Evolutionary conservation across 2,888 invertebrate genomes (phyloP).

Genomic region (Ophion slaviceki): DNA sequence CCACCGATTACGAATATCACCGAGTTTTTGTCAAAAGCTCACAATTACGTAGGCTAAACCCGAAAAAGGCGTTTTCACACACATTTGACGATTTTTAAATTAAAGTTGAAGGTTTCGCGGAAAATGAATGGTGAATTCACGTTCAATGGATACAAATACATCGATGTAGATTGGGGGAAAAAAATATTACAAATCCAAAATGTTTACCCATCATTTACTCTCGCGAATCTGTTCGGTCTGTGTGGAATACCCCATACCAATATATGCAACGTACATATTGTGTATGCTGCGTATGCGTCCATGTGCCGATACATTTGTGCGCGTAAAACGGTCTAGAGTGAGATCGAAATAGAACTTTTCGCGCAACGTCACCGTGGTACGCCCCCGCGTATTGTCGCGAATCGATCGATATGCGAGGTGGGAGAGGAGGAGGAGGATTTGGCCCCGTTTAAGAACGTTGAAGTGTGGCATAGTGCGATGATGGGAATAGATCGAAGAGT

Average conservation of each 20-base stretch:
- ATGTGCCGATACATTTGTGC: background rate
- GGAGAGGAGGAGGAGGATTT: conserved; percentile 53
- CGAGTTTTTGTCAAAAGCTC: too few species aligned
- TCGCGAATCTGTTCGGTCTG: background rate
- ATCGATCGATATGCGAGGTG: conserved; percentile 46
- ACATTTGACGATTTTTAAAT: too few species aligned
- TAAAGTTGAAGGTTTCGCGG: too few species aligned
- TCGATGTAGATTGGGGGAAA: too few species aligned
- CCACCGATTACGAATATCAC: too few species aligned
- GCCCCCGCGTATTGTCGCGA: conserved; percentile 60
- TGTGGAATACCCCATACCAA: background rate
- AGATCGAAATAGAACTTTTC: conserved; percentile 54
- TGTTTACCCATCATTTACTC: background rate
- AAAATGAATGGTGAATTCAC: too few species aligned
- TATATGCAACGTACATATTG: background rate
- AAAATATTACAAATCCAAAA: background rate
- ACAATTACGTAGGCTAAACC: too few species aligned
- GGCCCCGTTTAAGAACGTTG: conserved; percentile 56
- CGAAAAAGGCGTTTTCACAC: background rate
- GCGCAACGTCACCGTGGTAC: conserved; percentile 64
- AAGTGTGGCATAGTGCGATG: conserved; percentile 13
- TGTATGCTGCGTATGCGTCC: conserved; percentile 2
- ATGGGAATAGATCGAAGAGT: background rate
- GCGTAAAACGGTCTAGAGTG: background rate
- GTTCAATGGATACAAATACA: too few species aligned